Evolutionary conservation across 2,797 vertebrate species (phyloP), one percentile per base, ranked within the genome.

Genomic region (Uromys caudimaculatus): DNA sequence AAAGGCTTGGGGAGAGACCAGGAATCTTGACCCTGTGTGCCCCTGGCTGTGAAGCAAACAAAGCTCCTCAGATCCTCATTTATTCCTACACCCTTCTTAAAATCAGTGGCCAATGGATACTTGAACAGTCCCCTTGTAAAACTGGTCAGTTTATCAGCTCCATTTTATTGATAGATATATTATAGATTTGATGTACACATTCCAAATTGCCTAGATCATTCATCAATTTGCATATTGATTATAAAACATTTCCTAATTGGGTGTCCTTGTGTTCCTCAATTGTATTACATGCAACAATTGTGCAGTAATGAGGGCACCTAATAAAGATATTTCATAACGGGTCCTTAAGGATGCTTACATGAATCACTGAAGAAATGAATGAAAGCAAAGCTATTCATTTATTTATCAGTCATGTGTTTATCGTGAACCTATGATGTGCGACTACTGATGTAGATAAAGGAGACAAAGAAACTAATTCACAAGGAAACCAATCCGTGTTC

Each of bases 271-370:
- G 79, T 97, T 95, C 50, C 38, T 29, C 79, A 71, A 58, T 24
- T 92, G 27, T 17, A 88, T 79, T 94, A 87, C 44, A 90, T 89
- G 6, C 24, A 87, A 76, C n/a, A 56, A 6, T 41, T 56, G n/a
- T 88, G 3, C 17, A 94, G 69, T 11, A 75, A 86, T 94, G 69
- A 71, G 7, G 17, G 21, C 21, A 21, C 12, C 24, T 79, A n/a
- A 76, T 54, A 84, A 94, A 95, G 27, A 27, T 93, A 32, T 97
- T 94, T 73, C 41, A 92, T 75, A 82, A 27, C 4, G 88, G 35
- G 13, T 10, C 50, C 67, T 88, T 98, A 78, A 93, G 44, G 86
- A 85, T 94, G 73, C 96, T 75, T 89, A 91, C 90, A 60, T 83
- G 69, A 96, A 84, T 76, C 73, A 58, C 58, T 69, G 82, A 94